phyloP scores from a whole-genome alignment of 1,140 invertebrate genomes.

The Cepaea nemoralis region DNA sequence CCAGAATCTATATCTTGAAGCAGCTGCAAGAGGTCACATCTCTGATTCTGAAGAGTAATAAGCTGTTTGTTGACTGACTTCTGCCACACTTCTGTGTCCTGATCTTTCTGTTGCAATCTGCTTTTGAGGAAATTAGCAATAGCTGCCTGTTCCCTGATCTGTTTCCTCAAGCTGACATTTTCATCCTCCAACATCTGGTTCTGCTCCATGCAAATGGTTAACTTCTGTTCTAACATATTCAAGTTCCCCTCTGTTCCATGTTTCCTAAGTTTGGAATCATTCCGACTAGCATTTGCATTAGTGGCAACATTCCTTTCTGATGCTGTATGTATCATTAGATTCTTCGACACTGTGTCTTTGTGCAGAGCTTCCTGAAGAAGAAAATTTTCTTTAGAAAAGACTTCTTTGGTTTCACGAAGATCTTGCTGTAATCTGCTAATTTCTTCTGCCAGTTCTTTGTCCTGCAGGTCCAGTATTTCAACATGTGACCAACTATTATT shows the following conservation, averaged over 20 bases:
- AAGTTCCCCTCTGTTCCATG: not conserved
- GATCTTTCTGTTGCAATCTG: conserved; percentile 41
- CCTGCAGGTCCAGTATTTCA: conserved; percentile 22
- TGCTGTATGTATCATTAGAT: conserved; percentile 22
- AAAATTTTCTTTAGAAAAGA: conserved; percentile 62
- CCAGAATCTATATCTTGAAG: conserved; percentile 30
- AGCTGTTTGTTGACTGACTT: conserved; percentile 50
- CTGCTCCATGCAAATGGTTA: conserved; percentile 47
- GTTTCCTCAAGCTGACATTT: conserved; percentile 54
- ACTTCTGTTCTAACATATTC: conserved; percentile 26
- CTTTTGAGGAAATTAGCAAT: conserved; percentile 54
- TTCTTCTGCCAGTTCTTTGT: conserved; percentile 41
- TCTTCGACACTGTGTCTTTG: conserved; percentile 45
- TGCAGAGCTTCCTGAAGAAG: conserved; percentile 60
- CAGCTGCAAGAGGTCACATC: conserved; percentile 57
- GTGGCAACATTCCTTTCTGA: not conserved
- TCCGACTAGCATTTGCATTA: not conserved
- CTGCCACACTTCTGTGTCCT: conserved; percentile 6
- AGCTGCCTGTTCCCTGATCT: conserved; percentile 61
- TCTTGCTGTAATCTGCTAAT: conserved; percentile 43
- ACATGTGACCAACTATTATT: conserved; percentile 6
- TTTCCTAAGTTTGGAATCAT: not conserved
- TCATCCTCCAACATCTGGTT: conserved; percentile 57
- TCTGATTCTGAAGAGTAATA: conserved; percentile 61
- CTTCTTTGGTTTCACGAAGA: conserved; percentile 60